Evolutionary conservation across 2,113 vertebrate species (phyloP).

Genomic region (Dromas ardeola): DNA sequence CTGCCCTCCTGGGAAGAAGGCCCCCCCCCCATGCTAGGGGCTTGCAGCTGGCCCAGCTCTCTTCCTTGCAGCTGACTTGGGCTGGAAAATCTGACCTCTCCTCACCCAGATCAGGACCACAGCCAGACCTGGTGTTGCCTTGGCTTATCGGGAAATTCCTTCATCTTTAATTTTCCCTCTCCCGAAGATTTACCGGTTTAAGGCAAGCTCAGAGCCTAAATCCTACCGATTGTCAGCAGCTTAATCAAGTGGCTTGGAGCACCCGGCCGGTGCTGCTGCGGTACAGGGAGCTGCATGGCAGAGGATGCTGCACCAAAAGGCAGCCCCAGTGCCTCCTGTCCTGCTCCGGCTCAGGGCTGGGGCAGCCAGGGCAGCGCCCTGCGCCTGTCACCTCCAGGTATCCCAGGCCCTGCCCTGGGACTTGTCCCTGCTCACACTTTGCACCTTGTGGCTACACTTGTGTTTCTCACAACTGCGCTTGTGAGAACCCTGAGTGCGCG

Average conservation of each 20-base stretch:
- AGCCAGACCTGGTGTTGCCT: neutral
- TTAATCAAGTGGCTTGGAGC: conserved; percentile 31
- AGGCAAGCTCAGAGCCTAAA: conserved; percentile 51
- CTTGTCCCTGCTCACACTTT: neutral
- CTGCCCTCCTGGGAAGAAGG: neutral
- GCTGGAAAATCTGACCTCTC: neutral
- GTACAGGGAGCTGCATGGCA: neutral
- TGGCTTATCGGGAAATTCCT: conserved; percentile 45
- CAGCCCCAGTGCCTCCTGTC: neutral
- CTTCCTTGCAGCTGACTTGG: neutral
- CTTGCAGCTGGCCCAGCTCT: neutral
- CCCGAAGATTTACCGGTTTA: conserved; percentile 41
- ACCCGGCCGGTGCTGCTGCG: neutral
- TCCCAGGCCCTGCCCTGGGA: neutral
- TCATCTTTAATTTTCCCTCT: conserved; percentile 57
- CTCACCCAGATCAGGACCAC: conserved; percentile 2
- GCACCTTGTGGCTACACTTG: neutral
- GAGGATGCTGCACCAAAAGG: neutral
- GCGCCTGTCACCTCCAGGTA: neutral
- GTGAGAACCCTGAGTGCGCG: fast-evolving
- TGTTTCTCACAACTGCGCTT: neutral
- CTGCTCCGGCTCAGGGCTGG: neutral
- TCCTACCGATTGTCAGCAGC: neutral
- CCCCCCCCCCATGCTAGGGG: neutral
- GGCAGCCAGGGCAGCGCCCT: neutral